Conservation (phyloP, 2,113 vertebrate species). For the Sphyrna mokarran region DNA sequence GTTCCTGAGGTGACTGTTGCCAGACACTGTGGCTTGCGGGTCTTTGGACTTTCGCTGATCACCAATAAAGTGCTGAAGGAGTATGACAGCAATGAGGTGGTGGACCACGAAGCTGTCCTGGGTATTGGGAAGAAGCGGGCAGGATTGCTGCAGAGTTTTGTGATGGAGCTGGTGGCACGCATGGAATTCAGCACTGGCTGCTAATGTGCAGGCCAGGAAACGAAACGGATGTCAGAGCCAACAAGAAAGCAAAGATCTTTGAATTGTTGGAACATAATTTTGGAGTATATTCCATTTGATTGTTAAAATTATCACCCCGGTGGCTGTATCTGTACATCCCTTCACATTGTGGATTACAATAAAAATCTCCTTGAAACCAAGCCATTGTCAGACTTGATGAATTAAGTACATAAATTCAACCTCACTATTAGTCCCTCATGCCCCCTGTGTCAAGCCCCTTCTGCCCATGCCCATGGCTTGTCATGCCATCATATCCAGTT, state of each 20-base stretch:
- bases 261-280: background rate
- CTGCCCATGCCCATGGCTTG: too few relatives aligned
- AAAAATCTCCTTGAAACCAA: background rate
- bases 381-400: background rate
- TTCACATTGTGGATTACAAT: background rate
- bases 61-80: conserved; percentile 61
- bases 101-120: conserved; percentile 58
- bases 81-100: conserved; percentile 51
- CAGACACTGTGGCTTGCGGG: conserved; percentile 61
- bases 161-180: conserved; percentile 47
- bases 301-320: background rate
- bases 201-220: background rate
- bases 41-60: conserved; percentile 64
- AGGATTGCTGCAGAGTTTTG: conserved; percentile 50
- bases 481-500: too few relatives aligned
- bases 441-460: too few relatives aligned
- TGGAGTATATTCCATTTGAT: background rate
- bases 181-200: background rate
- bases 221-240: background rate
- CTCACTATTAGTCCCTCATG: too few relatives aligned
- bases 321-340: background rate
- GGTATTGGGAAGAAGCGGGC: conserved; percentile 46
- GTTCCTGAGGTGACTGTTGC: conserved; percentile 65
- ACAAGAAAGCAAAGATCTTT: background rate
- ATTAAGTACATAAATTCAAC: background rate